A percentile compares a stretch with the other conserved stretches of the same genome.
phyloP scores from a whole-genome alignment of 2,797 vertebrate species.

The Astyanax mexicanus region DNA sequence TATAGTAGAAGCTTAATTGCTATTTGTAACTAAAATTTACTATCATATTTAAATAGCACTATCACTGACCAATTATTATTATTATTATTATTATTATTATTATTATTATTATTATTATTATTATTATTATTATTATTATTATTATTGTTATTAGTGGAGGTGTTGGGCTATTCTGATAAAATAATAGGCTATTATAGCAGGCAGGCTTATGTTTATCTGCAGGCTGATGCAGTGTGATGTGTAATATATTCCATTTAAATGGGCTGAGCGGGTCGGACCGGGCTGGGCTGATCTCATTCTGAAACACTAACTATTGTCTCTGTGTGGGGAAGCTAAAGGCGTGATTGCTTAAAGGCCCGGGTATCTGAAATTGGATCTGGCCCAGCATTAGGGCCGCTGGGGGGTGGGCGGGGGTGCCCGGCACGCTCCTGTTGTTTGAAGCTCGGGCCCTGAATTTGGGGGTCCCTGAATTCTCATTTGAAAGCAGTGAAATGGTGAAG shows the following conservation, averaged over 20 bases:
- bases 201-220: slow-evolving; percentile 40
- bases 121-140: slow-evolving; percentile 18
- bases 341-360: slow-evolving; percentile 84
- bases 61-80: background rate
- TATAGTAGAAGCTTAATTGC: too few species aligned
- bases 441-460: slow-evolving; percentile 91
- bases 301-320: slow-evolving; percentile 80
- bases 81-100: slow-evolving; percentile 19
- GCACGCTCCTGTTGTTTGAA: slow-evolving; percentile 90
- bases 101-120: slow-evolving; percentile 8
- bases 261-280: slow-evolving; percentile 53
- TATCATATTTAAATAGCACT: background rate
- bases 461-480: slow-evolving; percentile 93
- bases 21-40: too few species aligned
- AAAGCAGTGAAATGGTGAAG: slow-evolving; percentile 95
- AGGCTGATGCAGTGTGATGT: slow-evolving; percentile 38
- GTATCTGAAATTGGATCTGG: slow-evolving; percentile 99
- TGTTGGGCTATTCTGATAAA: background rate
- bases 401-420: slow-evolving; percentile 86
- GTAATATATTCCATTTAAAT: slow-evolving; percentile 56
- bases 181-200: slow-evolving; percentile 23
- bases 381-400: slow-evolving; percentile 88
- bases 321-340: slow-evolving; percentile 77
- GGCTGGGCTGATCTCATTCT: slow-evolving; percentile 72
- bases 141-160: slow-evolving; percentile 5